Evolutionary conservation across 2,888 invertebrate species (phyloP).

Genomic region (Eueremaeus valkanovi): DNA sequence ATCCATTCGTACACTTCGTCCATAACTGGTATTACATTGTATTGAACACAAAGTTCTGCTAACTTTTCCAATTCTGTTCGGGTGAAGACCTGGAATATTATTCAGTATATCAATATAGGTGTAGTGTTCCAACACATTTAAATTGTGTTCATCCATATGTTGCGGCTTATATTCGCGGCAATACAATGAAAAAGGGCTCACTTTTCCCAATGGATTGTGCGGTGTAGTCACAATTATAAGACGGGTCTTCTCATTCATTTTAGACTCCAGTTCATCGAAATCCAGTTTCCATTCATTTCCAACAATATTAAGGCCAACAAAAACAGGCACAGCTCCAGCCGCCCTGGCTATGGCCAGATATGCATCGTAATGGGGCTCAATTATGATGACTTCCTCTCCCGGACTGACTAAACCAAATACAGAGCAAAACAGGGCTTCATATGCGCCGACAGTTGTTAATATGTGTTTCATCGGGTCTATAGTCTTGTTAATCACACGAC

Average conservation of each 20-base stretch:
- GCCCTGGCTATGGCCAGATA: conserved; percentile 90
- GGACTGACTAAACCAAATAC: conserved; percentile 79
- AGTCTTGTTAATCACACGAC: conserved; percentile 65
- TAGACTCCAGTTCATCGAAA: conserved; percentile 66
- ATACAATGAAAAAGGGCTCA: conserved; percentile 51
- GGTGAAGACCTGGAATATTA: conserved; percentile 64
- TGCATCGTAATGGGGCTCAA: conserved; percentile 96
- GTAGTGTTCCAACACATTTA: too few species aligned
- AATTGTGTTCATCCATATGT: too few species aligned
- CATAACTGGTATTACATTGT: conserved; percentile 83
- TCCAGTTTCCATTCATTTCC: conserved; percentile 69
- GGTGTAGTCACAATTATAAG: conserved; percentile 91
- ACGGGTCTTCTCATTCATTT: conserved; percentile 85
- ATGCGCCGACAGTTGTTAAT: conserved; percentile 84
- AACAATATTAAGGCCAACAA: conserved; percentile 64
- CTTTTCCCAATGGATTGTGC: conserved; percentile 94
- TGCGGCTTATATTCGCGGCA: too few species aligned
- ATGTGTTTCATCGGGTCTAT: conserved; percentile 80
- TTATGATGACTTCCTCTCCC: conserved; percentile 81
- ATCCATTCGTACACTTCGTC: conserved; percentile 99
- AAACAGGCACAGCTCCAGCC: conserved; percentile 80
- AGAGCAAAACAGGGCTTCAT: conserved; percentile 80
- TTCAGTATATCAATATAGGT: too few species aligned
- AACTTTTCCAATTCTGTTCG: conserved; percentile 56
- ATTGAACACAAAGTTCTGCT: conserved; percentile 81